phyloP scores from a whole-genome alignment of 1,140 invertebrate species.

The Melitaea cinxia region DNA sequence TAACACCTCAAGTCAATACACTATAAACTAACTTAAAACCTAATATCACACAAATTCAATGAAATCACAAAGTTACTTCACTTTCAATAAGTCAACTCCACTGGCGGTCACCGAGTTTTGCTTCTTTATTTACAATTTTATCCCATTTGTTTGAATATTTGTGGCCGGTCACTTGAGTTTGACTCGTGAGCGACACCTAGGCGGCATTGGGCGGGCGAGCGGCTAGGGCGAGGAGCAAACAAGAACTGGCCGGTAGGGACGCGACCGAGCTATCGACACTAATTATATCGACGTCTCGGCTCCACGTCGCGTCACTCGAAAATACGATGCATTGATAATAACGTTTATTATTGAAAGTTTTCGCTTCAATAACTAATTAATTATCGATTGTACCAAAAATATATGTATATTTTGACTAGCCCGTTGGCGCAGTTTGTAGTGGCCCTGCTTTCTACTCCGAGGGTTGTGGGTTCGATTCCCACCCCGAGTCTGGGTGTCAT shows the following conservation, averaged over 20 bases:
- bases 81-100: constrained; percentile 14
- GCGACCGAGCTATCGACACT: constrained; percentile 15
- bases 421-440: too few relatives aligned
- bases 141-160: constrained; percentile 37
- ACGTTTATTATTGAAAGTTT: too few relatives aligned
- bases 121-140: constrained; percentile 20
- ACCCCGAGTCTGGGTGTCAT: too few relatives aligned
- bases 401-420: too few relatives aligned
- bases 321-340: constrained; percentile 1
- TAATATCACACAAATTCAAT: constrained; percentile 40
- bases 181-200: constrained; percentile 41
- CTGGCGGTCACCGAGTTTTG: background rate
- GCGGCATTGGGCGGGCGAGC: constrained; percentile 44
- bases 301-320: constrained; percentile 3
- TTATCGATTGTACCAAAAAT: too few relatives aligned
- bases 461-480: too few relatives aligned
- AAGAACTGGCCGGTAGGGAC: constrained; percentile 29
- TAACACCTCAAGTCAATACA: constrained; percentile 14
- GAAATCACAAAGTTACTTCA: constrained; percentile 31
- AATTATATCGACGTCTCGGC: constrained; percentile 27
- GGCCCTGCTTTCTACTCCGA: too few relatives aligned
- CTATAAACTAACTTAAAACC: constrained; percentile 41
- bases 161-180: constrained; percentile 46
- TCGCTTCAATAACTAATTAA: too few relatives aligned
- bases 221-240: constrained; percentile 14